Evolutionary conservation across 2,797 vertebrate species (phyloP).

Genomic region (Onychomys torridus): DNA sequence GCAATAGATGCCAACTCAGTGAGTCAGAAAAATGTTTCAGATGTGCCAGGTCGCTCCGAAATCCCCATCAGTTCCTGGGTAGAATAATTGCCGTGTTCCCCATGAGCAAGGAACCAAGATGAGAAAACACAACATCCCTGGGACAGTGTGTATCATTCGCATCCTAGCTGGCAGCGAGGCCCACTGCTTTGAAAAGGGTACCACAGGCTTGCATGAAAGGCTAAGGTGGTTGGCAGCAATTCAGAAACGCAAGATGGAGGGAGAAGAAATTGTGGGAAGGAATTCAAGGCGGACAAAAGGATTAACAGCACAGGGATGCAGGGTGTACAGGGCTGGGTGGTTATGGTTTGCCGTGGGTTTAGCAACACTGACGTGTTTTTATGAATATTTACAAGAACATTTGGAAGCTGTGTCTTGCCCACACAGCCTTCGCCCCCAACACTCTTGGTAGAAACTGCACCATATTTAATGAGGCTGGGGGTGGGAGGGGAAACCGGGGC

Average conservation of each 20-base stretch:
- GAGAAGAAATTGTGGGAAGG: slow-evolving; percentile 80
- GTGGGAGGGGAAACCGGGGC: slow-evolving; percentile 56
- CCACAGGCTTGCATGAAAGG: slow-evolving; percentile 78
- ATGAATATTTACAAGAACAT: slow-evolving; percentile 83
- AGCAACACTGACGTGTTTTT: slow-evolving; percentile 69
- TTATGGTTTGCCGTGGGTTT: slow-evolving; percentile 77
- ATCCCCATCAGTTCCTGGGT: slow-evolving; percentile 85
- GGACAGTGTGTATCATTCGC: slow-evolving; percentile 79
- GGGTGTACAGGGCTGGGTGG: slow-evolving; percentile 72
- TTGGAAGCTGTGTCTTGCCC: slow-evolving; percentile 83
- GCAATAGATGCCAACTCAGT: slow-evolving; percentile 88
- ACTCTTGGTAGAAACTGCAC: slow-evolving; percentile 74
- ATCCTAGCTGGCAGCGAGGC: slow-evolving; percentile 81
- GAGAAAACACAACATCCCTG: slow-evolving; percentile 80
- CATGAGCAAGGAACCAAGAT: slow-evolving; percentile 83
- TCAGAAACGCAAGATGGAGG: slow-evolving; percentile 69
- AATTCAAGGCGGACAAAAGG: slow-evolving; percentile 80
- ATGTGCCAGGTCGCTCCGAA: slow-evolving; percentile 89
- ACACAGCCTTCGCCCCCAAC: slow-evolving; percentile 79
- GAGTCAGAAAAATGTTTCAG: slow-evolving; percentile 88
- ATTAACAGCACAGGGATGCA: slow-evolving; percentile 78
- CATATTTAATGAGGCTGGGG: slow-evolving; percentile 70
- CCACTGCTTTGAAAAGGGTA: slow-evolving; percentile 84
- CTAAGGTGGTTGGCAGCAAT: slow-evolving; percentile 76
- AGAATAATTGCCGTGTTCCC: slow-evolving; percentile 87